Conservation (phyloP, 2,113 vertebrate genomes). For the Melospiza georgiana region DNA sequence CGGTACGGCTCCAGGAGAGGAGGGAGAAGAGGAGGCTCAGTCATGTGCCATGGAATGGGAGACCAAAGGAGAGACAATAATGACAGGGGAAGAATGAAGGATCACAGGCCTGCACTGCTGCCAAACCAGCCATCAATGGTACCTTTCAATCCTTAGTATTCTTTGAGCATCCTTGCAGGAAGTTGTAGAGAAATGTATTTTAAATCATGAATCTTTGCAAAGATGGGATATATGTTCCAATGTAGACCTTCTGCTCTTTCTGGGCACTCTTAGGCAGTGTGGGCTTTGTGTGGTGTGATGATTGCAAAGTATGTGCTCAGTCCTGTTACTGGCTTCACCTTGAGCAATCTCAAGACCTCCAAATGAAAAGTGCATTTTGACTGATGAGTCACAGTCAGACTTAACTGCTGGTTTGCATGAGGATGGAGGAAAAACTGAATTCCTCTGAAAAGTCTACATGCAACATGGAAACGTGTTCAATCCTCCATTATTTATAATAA, state of each 20-base stretch:
- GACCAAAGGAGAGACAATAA: slow-evolving; percentile 82
- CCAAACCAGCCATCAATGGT: slow-evolving; percentile 87
- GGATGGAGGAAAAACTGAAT: background rate
- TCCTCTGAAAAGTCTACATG: background rate
- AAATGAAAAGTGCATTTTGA: background rate
- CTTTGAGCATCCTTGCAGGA: background rate
- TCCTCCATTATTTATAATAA: background rate
- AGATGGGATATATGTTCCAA: background rate
- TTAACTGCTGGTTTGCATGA: background rate
- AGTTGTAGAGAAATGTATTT: background rate
- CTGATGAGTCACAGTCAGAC: background rate
- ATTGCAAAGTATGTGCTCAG: background rate
- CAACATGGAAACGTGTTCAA: background rate
- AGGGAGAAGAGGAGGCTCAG: slow-evolving; percentile 79
- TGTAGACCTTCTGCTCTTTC: background rate
- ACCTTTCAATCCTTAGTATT: slow-evolving; percentile 34
- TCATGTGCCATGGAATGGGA: slow-evolving; percentile 77
- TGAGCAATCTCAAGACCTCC: background rate
- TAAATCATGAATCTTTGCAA: background rate
- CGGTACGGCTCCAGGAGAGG: slow-evolving; percentile 83
- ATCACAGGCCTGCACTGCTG: slow-evolving; percentile 84
- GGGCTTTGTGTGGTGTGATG: accelerated
- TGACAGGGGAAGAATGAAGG: slow-evolving; percentile 85
- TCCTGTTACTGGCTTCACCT: background rate
- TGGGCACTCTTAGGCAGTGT: background rate